Evolutionary conservation across 2,888 invertebrate genomes (phyloP).

Genomic region (Drosophila putrida): DNA sequence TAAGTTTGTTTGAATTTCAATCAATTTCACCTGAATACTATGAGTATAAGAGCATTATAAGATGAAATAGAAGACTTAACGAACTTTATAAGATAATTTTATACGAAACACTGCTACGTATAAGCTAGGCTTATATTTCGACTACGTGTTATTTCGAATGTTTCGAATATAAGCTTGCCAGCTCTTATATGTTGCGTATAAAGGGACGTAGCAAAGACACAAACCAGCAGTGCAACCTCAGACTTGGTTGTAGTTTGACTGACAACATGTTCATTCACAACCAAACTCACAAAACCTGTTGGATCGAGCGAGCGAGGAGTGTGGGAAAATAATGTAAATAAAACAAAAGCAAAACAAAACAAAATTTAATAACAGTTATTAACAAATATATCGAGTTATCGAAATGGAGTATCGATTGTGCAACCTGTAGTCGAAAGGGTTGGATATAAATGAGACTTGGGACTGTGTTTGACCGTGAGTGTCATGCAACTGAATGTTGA

Average conservation of each 20-base stretch:
- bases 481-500: conserved; percentile 30
- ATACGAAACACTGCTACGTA: conserved; percentile 12
- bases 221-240: conserved; percentile 38
- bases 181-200: conserved; percentile 32
- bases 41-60: not conserved
- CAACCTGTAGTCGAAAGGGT: not conserved
- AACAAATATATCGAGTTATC: not conserved
- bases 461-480: not conserved
- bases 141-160: conserved; percentile 11
- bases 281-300: conserved; percentile 34
- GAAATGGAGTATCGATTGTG: conserved; percentile 1
- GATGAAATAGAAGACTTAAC: conserved; percentile 1
- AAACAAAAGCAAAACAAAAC: conserved; percentile 1
- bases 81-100: conserved; percentile 6
- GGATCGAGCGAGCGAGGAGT: not conserved
- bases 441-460: not conserved
- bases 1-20: not conserved
- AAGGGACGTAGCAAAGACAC: conserved; percentile 34
- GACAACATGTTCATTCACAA: not conserved
- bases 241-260: conserved; percentile 19
- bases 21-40: not conserved
- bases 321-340: conserved; percentile 2
- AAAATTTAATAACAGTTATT: not conserved
- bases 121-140: conserved; percentile 10
- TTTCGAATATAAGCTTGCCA: not conserved